Percentiles rank a stretch among this genome's conserved stretches.
Conservation (phyloP, 2,888 invertebrate genomes). For the Andricus quercusramuli region DNA sequence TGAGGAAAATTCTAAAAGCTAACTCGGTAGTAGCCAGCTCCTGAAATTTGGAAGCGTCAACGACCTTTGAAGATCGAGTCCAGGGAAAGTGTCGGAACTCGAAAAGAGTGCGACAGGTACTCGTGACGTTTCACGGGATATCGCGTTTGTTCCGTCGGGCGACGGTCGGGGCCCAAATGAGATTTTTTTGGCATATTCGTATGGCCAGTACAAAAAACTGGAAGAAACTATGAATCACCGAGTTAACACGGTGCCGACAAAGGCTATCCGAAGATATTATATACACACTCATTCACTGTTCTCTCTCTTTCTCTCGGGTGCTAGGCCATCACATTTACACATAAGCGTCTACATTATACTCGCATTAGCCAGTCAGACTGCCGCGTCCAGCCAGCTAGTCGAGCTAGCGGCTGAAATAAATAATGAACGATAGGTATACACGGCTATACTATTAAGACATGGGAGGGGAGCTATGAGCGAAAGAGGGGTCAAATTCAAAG, state of each 20-base stretch:
- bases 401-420: constrained; percentile 59
- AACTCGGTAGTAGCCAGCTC: not conserved
- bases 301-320: constrained; percentile 43
- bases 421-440: constrained; percentile 55
- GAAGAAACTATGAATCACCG: constrained; percentile 60
- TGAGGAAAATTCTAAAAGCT: not conserved
- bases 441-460: not conserved
- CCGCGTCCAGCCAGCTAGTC: constrained; percentile 48
- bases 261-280: constrained; percentile 52
- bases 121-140: constrained; percentile 41
- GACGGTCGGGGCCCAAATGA: constrained; percentile 27
- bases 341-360: constrained; percentile 56
- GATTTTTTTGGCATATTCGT: constrained; percentile 41
- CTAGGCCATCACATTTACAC: constrained; percentile 48
- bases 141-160: constrained; percentile 35
- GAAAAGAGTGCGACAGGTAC: constrained; percentile 26
- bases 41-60: constrained; percentile 2
- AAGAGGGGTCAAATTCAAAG: constrained; percentile 28
- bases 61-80: not conserved
- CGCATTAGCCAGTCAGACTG: constrained; percentile 59
- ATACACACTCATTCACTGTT: constrained; percentile 33
- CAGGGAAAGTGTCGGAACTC: constrained; percentile 19
- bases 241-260: constrained; percentile 62
- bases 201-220: constrained; percentile 46
- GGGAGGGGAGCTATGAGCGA: not conserved